Evolutionary conservation across 2,888 invertebrate species (phyloP), one percentile per base, ranked within the genome.

Genomic region (Thera britannica): DNA sequence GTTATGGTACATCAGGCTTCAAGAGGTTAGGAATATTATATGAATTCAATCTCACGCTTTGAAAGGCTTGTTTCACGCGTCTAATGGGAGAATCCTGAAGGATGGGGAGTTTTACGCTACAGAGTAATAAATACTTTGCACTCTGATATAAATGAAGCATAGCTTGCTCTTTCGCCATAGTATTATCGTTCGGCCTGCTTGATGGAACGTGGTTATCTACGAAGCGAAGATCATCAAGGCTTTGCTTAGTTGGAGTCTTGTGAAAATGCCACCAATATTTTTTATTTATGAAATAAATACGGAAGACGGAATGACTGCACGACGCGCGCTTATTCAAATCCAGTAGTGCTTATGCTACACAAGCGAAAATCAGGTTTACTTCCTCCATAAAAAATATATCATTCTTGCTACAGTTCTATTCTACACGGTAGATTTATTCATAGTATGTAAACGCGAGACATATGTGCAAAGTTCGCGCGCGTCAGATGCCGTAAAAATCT

Each of bases 331-430:
- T 2, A 34, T 34, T 52, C 52, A 34, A 34, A 52, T 76, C 66
- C 69, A 77, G 75, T 79, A 76, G 74, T 76, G 76, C 75, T 78
- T 75, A 65, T 41, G 5, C 41, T 41, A 1, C 76, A 77, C 77
- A 82, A 80, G 83, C 73, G 81, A 77, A 79, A 80, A 82, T 79
- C 78, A 83, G 82, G 80, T 82, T 82, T 83, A 81, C 78, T 76
- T 77, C 75, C 62, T 65, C 77, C 79, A 80, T 83, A 83, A 83
- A 81, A 79, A 75, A 71, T 79, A 79, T 82, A 68, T 81, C 78
- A 81, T 81, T 83, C 81, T 81, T 78, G 76, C 77, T 71, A 66
- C 72, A 67, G 68, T 75, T 76, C 72, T 72, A 75, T 75, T 75
- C 72, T 72, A 75, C 78, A 78, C 54, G 54, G 56, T 78, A 77